Percentiles rank a stretch among this genome's conserved stretches.
Conservation (phyloP, 2,797 vertebrate species). For the Antennarius maculatus region DNA sequence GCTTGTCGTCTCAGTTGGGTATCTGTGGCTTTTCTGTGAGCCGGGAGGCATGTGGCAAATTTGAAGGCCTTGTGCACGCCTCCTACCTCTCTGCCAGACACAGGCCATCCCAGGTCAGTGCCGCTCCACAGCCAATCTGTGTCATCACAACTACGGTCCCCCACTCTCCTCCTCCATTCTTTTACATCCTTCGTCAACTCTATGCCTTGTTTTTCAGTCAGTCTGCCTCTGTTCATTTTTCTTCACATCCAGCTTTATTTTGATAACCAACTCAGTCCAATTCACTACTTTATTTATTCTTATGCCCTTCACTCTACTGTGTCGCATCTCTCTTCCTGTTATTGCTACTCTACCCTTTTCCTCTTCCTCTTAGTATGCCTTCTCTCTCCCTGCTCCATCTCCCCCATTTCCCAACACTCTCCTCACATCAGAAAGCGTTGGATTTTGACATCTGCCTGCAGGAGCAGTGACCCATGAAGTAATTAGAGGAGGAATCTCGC, state of each 20-base stretch:
- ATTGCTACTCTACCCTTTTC: slow-evolving; percentile 56
- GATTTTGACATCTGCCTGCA: slow-evolving; percentile 88
- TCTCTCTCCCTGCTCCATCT: slow-evolving; percentile 42
- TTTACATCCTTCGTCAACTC: slow-evolving; percentile 11
- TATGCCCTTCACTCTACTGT: slow-evolving; percentile 25
- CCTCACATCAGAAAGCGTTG: slow-evolving; percentile 85
- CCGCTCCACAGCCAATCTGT: slow-evolving; percentile 71
- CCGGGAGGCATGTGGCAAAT: slow-evolving; percentile 54
- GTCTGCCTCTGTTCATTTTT: slow-evolving; percentile 33
- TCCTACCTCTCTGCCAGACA: slow-evolving; percentile 65
- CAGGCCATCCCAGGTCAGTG: slow-evolving; percentile 72
- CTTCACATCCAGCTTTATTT: slow-evolving; percentile 58
- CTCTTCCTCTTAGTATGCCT: slow-evolving; percentile 34
- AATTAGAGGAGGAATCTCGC: slow-evolving; percentile 93
- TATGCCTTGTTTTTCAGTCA: slow-evolving; percentile 28
- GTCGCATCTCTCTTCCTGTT: slow-evolving; percentile 52
- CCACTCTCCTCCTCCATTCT: slow-evolving; percentile 43
- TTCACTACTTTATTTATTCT: slow-evolving; percentile 40
- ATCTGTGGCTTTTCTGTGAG: slow-evolving; percentile 34
- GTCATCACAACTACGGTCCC: slow-evolving; percentile 63
- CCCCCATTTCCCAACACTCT: slow-evolving; percentile 56
- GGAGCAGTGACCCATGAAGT: slow-evolving; percentile 91
- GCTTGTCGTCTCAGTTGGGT: slow-evolving; percentile 41
- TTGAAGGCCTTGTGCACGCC: slow-evolving; percentile 47
- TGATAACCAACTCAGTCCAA: slow-evolving; percentile 35